Evolutionary conservation across 64 coral and sea anemone genomes (phyloP), one percentile per base, ranked within the genome.

Genomic region (Pocillopora verrucosa): DNA sequence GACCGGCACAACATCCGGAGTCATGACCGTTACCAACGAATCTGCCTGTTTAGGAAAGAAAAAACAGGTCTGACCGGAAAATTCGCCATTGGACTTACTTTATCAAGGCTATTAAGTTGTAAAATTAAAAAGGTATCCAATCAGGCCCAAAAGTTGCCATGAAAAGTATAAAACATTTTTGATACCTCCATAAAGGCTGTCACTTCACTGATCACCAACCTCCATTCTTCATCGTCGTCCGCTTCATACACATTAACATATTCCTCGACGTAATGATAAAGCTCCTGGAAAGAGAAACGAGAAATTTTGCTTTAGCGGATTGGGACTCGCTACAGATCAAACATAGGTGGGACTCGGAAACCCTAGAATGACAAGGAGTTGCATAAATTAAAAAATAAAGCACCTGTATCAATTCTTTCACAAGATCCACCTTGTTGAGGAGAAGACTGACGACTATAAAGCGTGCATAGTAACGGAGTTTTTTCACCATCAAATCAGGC

Each of bases 141-240:
- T 0, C 41, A 0, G 41, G 0, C 41, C 0, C 41, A 51, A 51
- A 51, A 51, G 3, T 51, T 51, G 41, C 41, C 7, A 51, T 51
- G 41, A 51, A 51, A 51, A 51, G 7, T 4, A 4, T 51, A 51
- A 51, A 51, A 51, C 41, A 51, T 7, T 51, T 3, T 13, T 22
- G 35, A 63, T n/a, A 98, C 96, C 90, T 98, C 93, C n/a, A 95
- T 78, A 83, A 98, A 98, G 16, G 93, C 74, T 17, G 93, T 98
- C 5, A 98, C 96, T 87, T 98, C 96, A 75, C 87, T 98, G 3
- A 98, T 94, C 59, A 98, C 96, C 82, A 98, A 83, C 87, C 96
- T 87, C 96, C 96, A 98, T 80, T 98, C 96, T 84, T 95, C 96
- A 73, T 99, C 97, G 62, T 99, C 97, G n/a, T 95, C 93, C 15